Percentiles rank a stretch among this genome's conserved stretches.
Conservation (phyloP, 1,140 invertebrate species). For the Bombus terrestris region DNA sequence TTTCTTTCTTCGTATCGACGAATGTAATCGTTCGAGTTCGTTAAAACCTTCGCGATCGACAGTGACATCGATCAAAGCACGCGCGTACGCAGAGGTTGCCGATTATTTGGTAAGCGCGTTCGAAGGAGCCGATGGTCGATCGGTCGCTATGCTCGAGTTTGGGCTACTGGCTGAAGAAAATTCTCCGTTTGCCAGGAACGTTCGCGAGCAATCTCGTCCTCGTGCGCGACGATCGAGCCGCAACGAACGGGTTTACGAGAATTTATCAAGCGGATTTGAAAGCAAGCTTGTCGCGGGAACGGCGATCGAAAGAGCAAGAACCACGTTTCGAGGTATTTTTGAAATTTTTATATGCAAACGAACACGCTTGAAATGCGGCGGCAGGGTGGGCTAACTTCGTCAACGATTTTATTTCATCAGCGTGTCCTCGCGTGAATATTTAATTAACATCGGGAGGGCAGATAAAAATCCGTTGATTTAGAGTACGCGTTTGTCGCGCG, state of each 20-base stretch:
- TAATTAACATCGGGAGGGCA: slow-evolving; percentile 3
- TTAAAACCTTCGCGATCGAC: too few relatives aligned
- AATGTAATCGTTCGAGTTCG: not conserved
- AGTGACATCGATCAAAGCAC: not conserved
- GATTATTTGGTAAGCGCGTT: not conserved
- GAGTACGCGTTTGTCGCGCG: not conserved
- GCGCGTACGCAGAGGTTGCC: not conserved
- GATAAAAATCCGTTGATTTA: not conserved
- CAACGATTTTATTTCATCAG: not conserved
- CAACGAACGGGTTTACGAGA: not conserved
- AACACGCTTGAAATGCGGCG: not conserved
- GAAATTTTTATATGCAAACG: not conserved
- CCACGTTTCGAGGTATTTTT: not conserved
- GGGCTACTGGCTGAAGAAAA: not conserved
- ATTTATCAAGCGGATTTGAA: not conserved
- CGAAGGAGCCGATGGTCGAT: not conserved
- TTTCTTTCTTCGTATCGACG: not conserved
- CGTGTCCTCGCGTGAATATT: slow-evolving; percentile 9
- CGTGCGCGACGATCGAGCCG: too few relatives aligned
- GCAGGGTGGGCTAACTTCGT: not conserved
- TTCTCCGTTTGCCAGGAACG: not conserved
- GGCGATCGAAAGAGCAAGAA: not conserved
- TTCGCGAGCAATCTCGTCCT: not conserved
- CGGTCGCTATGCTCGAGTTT: not conserved
- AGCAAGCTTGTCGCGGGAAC: not conserved